phyloP scores from a whole-genome alignment of 1,140 invertebrate genomes.

The Brachystomella parvula region DNA sequence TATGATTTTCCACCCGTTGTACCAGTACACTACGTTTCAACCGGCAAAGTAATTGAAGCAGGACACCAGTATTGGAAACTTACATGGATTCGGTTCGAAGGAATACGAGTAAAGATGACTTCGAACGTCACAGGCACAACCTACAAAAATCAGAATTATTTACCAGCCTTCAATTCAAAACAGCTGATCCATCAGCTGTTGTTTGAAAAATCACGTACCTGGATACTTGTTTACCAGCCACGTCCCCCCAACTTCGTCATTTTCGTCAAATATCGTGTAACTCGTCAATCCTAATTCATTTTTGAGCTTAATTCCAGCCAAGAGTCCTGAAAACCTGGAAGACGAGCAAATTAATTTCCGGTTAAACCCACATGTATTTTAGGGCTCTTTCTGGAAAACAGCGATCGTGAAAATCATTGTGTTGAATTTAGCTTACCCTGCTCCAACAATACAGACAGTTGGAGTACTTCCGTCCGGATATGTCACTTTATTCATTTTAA shows the following conservation, averaged over 20 bases:
- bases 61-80: background rate
- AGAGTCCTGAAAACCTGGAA: constrained; percentile 22
- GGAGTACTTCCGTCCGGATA: constrained; percentile 2
- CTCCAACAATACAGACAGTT: constrained; percentile 6
- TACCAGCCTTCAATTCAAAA: too few relatives aligned
- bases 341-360: background rate
- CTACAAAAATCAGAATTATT: too few relatives aligned
- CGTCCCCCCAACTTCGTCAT: constrained; percentile 23
- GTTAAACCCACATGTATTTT: background rate
- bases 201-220: too few relatives aligned
- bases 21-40: background rate
- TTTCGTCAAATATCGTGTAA: constrained; percentile 22
- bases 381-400: background rate
- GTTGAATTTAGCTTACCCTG: constrained; percentile 1
- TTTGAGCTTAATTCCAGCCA: constrained; percentile 18
- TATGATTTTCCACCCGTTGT: background rate
- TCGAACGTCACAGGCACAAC: constrained; percentile 21
- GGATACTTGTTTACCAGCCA: constrained; percentile 27
- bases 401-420: background rate
- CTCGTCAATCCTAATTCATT: constrained; percentile 9
- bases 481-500: constrained; percentile 5
- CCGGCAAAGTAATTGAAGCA: background rate
- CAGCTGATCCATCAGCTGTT: too few relatives aligned
- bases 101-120: constrained; percentile 18
- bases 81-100: constrained; percentile 25